phyloP scores from a whole-genome alignment of 2,888 invertebrate genomes.

The Piscicola geometra region DNA sequence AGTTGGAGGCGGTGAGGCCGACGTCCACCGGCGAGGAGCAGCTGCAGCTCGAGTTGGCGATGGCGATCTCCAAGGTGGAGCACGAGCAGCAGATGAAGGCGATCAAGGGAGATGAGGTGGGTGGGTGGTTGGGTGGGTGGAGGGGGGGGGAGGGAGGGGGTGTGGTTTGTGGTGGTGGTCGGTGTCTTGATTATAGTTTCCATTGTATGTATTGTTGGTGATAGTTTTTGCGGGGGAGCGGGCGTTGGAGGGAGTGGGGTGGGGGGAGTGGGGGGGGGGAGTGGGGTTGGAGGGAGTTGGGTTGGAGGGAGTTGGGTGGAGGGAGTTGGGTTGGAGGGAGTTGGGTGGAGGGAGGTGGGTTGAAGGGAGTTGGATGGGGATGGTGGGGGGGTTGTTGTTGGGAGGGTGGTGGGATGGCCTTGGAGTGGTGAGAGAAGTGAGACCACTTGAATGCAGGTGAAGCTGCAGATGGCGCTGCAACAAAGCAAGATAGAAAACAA shows the following conservation, averaged over 20 bases:
- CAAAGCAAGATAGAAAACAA: conserved; percentile 64
- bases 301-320: no score
- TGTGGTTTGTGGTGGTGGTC: neutral
- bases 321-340: no score
- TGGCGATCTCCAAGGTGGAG: conserved; percentile 97
- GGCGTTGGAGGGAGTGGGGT: no score
- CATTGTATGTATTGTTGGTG: no score
- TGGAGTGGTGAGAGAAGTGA: neutral
- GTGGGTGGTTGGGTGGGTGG: no score
- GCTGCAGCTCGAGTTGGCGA: conserved; percentile 89
- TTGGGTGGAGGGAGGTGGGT: no score
- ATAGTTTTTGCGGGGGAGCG: no score
- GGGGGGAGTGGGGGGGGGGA: no score
- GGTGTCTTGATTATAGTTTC: no score
- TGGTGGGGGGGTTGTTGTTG: no score
- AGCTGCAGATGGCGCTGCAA: conserved; percentile 86
- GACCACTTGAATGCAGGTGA: conserved; percentile 63
- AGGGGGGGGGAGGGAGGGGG: neutral
- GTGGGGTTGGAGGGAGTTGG: no score
- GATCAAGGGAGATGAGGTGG: conserved; percentile 64
- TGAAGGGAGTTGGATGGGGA: no score
- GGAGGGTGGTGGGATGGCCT: neutral
- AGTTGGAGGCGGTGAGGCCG: conserved; percentile 79
- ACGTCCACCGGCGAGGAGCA: conserved; percentile 94
- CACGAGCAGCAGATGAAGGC: conserved; percentile 92